Base-by-base conservation (phyloP, 1,140 invertebrate genomes). In the Aplysia californica region DNA sequence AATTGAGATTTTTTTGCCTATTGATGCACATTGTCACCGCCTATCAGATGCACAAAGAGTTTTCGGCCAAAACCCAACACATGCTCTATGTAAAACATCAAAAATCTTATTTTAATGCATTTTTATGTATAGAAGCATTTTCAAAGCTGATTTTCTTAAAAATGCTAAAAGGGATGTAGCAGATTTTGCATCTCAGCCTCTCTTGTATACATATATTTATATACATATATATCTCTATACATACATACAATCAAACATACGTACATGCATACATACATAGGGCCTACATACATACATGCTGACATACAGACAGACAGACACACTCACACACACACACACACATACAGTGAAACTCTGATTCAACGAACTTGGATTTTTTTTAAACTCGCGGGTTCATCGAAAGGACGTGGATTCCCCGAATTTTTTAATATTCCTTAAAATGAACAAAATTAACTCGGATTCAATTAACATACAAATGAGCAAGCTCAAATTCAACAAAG, bases 261-360 rank as follows among this genome's bases (percentile, higher is more conserved):
- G 31, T 58, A 58, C 56, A 58, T 58, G 31, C 56, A 58, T 58
- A 58, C 56, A 58, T 58, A 58, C 56, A 58, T 58, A 58, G 31
- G n/a, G 31, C 56, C n/a, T 58, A 58, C 56, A 58, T 58, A 58
- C 56, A 58, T 58, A 58, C 56, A 58, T 58, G 31, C 56, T 23
- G n/a, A 58, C 56, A 58, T 58, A 58, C 56, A 58, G n/a, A 58
- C 56, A 58, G n/a, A 58, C 56, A 58, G n/a, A 58, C 56, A 58
- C 20, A 58, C 29, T 23, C 55, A 58, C 29, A 58, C 55, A 58
- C 29, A 58, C 55, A 58, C 29, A 58, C 55, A 58, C 29, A 58
- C 55, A 58, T 4, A 4, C 2, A 21, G 29, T 50, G 44, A n/a
- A n/a, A n/a, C n/a, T n/a, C n/a, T n/a, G n/a, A n/a, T n/a, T n/a